A percentile compares a stretch with the other conserved stretches of the same genome.
Conservation (phyloP, 2,797 vertebrate genomes). For the Lagocephalus sceleratus region DNA sequence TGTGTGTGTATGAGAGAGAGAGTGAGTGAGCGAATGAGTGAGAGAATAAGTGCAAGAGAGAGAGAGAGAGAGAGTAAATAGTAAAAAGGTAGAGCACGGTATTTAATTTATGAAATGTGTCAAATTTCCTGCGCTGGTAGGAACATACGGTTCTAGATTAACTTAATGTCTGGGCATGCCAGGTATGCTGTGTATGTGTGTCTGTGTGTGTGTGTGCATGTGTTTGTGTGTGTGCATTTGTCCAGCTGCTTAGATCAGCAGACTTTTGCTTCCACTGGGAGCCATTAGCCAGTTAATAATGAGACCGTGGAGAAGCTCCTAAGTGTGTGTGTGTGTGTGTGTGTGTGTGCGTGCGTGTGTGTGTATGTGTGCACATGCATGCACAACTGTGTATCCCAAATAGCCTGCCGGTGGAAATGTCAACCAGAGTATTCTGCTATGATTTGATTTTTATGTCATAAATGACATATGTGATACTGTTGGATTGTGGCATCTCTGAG, state of each 20-base stretch:
- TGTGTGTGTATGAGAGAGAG: background rate
- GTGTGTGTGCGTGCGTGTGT: constrained; percentile 13
- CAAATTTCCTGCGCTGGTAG: constrained; percentile 29
- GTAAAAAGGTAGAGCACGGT: background rate
- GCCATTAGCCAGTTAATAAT: constrained; percentile 69
- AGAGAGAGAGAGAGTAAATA: background rate
- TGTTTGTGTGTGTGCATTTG: constrained; percentile 24
- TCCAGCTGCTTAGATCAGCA: constrained; percentile 71
- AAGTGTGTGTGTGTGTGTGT: constrained; percentile 18
- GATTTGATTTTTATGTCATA: no score
- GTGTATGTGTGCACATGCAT: constrained; percentile 9
- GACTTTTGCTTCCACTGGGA: constrained; percentile 69
- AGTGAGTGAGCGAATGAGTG: background rate
- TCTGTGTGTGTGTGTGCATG: constrained; percentile 15
- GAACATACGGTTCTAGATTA: constrained; percentile 52
- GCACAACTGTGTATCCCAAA: no score
- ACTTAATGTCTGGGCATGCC: constrained; percentile 21
- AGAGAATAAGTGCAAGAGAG: background rate
- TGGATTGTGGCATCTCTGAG: no score
- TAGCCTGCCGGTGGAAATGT: no score
- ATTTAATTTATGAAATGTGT: background rate
- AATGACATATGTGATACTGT: no score
- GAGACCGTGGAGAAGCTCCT: constrained; percentile 51
- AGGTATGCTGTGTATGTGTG: constrained; percentile 5
- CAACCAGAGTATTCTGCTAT: no score